Evolutionary conservation across 2,888 invertebrate genomes (phyloP), one percentile per base, ranked within the genome.

Genomic region (Andricus curvator): DNA sequence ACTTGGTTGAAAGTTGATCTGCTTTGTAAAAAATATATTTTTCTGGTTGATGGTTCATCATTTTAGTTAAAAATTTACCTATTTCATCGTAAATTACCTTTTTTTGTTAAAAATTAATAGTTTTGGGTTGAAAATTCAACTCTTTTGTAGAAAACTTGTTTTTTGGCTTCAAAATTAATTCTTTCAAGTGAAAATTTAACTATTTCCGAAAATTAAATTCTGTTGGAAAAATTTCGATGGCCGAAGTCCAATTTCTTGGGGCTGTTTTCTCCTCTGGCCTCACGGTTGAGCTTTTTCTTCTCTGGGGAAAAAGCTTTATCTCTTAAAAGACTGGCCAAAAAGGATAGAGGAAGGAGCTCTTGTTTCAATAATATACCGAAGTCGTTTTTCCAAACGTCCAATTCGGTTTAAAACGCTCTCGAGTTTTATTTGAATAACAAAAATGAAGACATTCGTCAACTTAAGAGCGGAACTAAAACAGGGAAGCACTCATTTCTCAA

Each of bases 351-450:
- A 60, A 60, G 56, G 11, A 60, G 1, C 11, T 60, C 4, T n/a
- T 22, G 56, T 60, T 60, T 60, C 56, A 60, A 60, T 60, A 60
- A 60, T 22, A 60, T 60, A 60, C n/a, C 56, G 56, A 22, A 60
- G 56, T 22, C 56, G 11, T 60, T 60, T 60, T 20, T 60, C 56
- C 56, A 11, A 22, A 56, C n/a, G 20, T 56, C 9, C n/a, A 60
- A 60, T 60, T 60, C n/a, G 56, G 56, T 60, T 60, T n/a, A 60
- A 56, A 60, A 60, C 22, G n/a, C 56, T 56, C n/a, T 60, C n/a
- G 22, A 60, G 56, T 60, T 60, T 60, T 60, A 60, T 60, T 60
- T 60, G n/a, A 22, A 60, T 60, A 60, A 60, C 56, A 60, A 11
- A 60, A 60, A 60, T 22, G 56, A 60, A 60, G 56, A 1, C n/a